A percentile compares a stretch with the other conserved stretches of the same genome.
Conservation (phyloP, 2,797 vertebrate species). For the Tinamus major region DNA sequence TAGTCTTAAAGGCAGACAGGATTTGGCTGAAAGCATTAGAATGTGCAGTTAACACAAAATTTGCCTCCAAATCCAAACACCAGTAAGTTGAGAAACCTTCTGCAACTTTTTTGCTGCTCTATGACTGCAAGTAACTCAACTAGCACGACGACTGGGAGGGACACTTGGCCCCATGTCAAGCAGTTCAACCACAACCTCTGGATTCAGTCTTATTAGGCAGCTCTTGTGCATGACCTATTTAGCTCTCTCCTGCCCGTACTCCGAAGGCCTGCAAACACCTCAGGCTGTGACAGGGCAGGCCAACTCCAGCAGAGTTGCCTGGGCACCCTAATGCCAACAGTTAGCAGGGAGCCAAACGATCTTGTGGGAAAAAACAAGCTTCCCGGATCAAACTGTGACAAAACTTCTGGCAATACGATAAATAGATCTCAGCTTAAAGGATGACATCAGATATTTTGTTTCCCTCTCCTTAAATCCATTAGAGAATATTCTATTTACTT, state of each 20-base stretch:
- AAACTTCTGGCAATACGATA: not conserved
- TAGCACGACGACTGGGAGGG: not conserved
- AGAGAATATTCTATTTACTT: not conserved
- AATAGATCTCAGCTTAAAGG: not conserved
- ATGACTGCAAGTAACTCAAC: not conserved
- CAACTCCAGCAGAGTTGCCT: not conserved
- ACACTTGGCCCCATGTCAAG: rapidly evolving
- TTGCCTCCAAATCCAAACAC: not conserved
- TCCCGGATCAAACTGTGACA: not conserved
- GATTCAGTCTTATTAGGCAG: not conserved
- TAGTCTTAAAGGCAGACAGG: not conserved
- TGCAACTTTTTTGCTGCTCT: not conserved
- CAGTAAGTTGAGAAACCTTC: not conserved
- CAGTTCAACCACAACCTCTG: not conserved
- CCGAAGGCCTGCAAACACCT: not conserved
- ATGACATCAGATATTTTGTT: not conserved
- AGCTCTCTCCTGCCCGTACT: not conserved
- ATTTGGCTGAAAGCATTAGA: not conserved
- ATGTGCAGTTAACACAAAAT: not conserved
- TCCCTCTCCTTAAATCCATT: not conserved
- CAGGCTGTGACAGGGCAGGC: not conserved
- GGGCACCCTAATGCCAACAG: not conserved
- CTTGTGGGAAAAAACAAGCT: not conserved
- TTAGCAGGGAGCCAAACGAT: not conserved
- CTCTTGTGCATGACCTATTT: rapidly evolving